phyloP scores from a whole-genome alignment of 2,113 vertebrate species.

The Sinocyclocheilus anshuiensis region DNA sequence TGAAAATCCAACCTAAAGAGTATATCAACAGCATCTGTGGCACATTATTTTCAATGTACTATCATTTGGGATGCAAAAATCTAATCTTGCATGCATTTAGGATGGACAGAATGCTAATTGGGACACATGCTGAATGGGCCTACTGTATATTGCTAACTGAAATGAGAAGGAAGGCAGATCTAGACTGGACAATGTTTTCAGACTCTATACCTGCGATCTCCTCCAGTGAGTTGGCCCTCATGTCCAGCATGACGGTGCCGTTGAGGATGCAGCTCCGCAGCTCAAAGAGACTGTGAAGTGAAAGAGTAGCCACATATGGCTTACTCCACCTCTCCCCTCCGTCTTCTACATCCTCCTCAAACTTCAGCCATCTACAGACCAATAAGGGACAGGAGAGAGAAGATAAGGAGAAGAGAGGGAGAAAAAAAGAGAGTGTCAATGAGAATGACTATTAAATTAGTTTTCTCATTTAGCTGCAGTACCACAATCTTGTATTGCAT shows the following conservation, averaged over 20 bases:
- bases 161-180: not conserved
- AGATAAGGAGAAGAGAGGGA: not conserved
- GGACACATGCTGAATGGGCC: not conserved
- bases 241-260: constrained; percentile 95
- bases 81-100: not conserved
- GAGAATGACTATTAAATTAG: not conserved
- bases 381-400: not conserved
- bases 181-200: not conserved
- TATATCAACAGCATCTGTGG: not conserved
- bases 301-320: constrained; percentile 95
- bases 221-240: constrained; percentile 95
- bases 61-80: not conserved
- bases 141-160: not conserved
- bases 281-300: constrained; percentile 95
- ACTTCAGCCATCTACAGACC: constrained; percentile 90
- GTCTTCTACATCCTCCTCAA: constrained; percentile 99
- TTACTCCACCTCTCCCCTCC: constrained; percentile 98
- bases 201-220: constrained; percentile 88
- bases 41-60: not conserved
- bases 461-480: not conserved
- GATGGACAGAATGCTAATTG: not conserved
- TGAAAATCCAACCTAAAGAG: not conserved
- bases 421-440: not conserved
- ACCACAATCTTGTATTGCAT: constrained; percentile 1
- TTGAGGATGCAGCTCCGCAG: constrained; percentile 97